phyloP scores from a whole-genome alignment of 2,797 vertebrate species.

The Darevskia mixta region DNA sequence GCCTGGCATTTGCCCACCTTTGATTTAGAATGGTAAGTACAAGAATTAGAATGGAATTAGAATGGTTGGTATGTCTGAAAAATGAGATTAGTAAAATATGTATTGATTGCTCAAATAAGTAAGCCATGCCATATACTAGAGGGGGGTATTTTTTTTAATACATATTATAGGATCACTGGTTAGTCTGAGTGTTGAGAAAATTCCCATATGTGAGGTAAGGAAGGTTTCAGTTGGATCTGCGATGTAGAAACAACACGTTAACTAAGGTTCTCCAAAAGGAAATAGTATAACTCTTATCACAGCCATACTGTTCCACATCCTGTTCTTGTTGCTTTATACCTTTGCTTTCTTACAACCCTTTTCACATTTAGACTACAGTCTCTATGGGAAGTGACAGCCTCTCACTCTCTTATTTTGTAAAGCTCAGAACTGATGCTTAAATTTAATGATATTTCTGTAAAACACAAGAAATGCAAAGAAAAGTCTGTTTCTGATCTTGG shows the following conservation, averaged over 20 bases:
- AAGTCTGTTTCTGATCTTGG: background rate
- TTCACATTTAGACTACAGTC: background rate
- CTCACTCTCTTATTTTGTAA: background rate
- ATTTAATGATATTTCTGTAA: background rate
- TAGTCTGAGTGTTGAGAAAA: background rate
- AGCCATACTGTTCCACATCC: slow-evolving; percentile 4
- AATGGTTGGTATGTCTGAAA: background rate
- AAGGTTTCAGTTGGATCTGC: background rate
- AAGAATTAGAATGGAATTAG: background rate
- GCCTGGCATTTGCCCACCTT: background rate
- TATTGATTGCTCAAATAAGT: background rate
- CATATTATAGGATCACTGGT: background rate
- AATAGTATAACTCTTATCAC: background rate
- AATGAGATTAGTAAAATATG: background rate
- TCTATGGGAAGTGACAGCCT: slow-evolving; percentile 5
- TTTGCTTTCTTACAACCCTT: background rate
- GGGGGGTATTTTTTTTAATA: background rate
- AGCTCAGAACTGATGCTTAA: background rate
- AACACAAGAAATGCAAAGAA: background rate
- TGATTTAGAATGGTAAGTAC: background rate
- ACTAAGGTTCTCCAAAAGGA: background rate
- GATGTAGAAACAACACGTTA: background rate
- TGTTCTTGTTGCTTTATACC: background rate
- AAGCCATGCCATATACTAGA: background rate
- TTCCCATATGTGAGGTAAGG: background rate